phyloP scores from a whole-genome alignment of 2,888 invertebrate species.

The Polietes domitor region DNA sequence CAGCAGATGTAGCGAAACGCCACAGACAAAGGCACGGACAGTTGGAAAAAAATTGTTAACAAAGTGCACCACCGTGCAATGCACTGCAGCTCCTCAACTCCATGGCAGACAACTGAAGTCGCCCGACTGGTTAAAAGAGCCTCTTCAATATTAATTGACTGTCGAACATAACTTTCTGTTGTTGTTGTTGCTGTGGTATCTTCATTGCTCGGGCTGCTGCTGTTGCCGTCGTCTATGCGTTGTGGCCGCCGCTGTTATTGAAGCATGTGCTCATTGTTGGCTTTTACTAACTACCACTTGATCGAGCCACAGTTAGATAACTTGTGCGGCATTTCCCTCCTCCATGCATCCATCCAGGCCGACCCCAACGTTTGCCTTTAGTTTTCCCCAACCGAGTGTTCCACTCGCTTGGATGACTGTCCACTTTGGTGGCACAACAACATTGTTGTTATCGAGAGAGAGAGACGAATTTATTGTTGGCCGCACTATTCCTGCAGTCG shows the following conservation, averaged over 20 bases:
- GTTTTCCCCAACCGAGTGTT: not conserved
- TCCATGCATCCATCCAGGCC: not conserved
- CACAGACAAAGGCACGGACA: not conserved
- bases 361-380: not conserved
- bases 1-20: constrained; percentile 45
- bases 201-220: not conserved
- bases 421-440: not conserved
- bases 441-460: not conserved
- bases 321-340: constrained; percentile 25
- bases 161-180: constrained; percentile 25
- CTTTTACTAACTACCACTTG: constrained; percentile 46
- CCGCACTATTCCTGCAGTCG: not conserved
- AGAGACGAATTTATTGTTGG: constrained; percentile 8
- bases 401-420: constrained; percentile 2
- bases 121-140: constrained; percentile 55
- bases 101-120: constrained; percentile 25
- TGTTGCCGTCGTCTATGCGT: not conserved
- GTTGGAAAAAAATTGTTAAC: not conserved
- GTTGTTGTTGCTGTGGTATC: constrained; percentile 5
- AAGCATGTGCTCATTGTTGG: constrained; percentile 25
- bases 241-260: constrained; percentile 17
- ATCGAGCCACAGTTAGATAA: constrained; percentile 57
- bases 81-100: constrained; percentile 17
- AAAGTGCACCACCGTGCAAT: not conserved
- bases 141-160: constrained; percentile 66